Base-by-base conservation (phyloP, 1,140 invertebrate genomes). In the Archivesica marissinica region DNA sequence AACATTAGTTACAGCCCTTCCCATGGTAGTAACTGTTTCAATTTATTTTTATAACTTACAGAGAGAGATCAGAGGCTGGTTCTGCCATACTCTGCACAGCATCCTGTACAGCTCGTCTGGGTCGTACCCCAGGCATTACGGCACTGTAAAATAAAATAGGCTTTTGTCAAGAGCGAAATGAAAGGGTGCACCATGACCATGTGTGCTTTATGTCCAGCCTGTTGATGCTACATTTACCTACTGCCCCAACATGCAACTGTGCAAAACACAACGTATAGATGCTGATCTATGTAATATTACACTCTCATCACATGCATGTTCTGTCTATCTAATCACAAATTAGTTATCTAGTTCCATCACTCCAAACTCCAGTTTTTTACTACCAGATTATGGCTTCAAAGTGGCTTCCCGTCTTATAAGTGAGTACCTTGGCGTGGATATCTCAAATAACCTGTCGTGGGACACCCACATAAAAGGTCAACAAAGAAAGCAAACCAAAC, bases 1-100 rank as follows among this genome's bases (percentile, higher is more conserved):
- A n/a, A n/a, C n/a, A n/a, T n/a, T n/a, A n/a, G n/a, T n/a, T n/a
- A n/a, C n/a, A n/a, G n/a, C n/a, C n/a, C n/a, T n/a, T n/a, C n/a
- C n/a, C n/a, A n/a, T n/a, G n/a, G n/a, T n/a, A n/a, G n/a, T n/a
- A n/a, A n/a, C n/a, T n/a, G n/a, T n/a, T n/a, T n/a, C n/a, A n/a
- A n/a, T n/a, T n/a, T n/a, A n/a, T n/a, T n/a, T n/a, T n/a, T n/a
- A 50, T 25, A 50, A 85, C 86, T 80, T 89, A 88, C 89, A 88
- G 25, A 17, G 84, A 86, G 13, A 87, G 72, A 52, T 83, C 85
- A 47, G 86, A 82, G 28, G 56, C 44, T 7, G 79, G 83, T 79
- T 84, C 77, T 33, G 81, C 83, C 77, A 80, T 66, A 68, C 77
- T 80, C 15, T 80, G 86, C n/a, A 81, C 81, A 35, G 70, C 84